Base-by-base conservation (phyloP, 2,797 vertebrate species). In the Rhinichthys osculus region DNA sequence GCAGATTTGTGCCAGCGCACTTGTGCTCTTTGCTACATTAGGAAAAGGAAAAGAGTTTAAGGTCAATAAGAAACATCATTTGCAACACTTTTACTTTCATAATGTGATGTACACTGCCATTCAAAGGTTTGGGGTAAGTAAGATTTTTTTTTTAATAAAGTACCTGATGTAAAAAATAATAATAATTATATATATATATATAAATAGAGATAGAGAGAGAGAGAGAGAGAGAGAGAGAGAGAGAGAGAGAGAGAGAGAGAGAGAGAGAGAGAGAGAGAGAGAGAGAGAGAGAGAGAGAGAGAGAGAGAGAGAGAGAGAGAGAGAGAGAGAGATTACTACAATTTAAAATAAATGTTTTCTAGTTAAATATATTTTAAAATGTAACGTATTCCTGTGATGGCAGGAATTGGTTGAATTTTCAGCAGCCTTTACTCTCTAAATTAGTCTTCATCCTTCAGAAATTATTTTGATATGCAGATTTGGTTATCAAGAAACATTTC, bases 21-120 rank as follows among this genome's bases (percentile, higher is more conserved):
- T 38, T 76, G 59, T 47, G 78, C 50, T 81, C 71, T 74, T 82
- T 50, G 52, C 19, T 33, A 27, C 52, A 79, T 38, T 71, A 47
- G 14, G 3, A 54, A 14, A 14, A 42, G 35, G n/a, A 2, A 21
- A 79, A 79, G 11, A 13, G n/a, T 10, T 64, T 64, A 66, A 66
- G 9, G 78, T 33, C n/a, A 57, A 69, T 4, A 11, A 2, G 23
- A 62, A 62, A 78, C 38, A 23, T n/a, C 5, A 72, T 54, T 54
- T 38, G 67, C 21, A 71, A 59, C 3, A 6, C 0, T 5, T 79
- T 79, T 44, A 30, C 9, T 16, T 42, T 42, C 7, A 62, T 40
- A 78, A 76, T 54, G 47, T 62, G 76, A 62, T n/a, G 5, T 23
- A 57, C 30, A 77, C 19, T 54, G 35, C 27, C 7, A 47, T 47